Conservation (phyloP, 2,888 invertebrate genomes). For the Andrena bucephala region DNA sequence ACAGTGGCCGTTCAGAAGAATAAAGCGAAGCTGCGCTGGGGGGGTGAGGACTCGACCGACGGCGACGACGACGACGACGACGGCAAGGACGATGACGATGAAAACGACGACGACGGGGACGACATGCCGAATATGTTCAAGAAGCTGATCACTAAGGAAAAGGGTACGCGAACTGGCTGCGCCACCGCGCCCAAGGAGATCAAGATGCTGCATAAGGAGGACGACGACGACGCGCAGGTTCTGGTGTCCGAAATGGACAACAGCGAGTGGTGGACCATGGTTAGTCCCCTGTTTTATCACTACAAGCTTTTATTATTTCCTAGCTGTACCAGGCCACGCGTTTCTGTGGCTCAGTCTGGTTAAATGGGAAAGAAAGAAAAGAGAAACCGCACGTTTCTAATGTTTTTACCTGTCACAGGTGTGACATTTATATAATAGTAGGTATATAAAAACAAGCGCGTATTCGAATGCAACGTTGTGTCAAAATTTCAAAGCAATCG, state of each 20-base stretch:
- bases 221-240: constrained; percentile 71
- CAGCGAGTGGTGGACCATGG: constrained; percentile 83
- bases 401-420: too few relatives aligned
- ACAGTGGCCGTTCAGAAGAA: constrained; percentile 69
- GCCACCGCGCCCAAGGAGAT: constrained; percentile 74
- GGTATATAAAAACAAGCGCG: too few relatives aligned
- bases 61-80: constrained; percentile 53
- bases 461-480: too few relatives aligned
- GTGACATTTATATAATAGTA: too few relatives aligned
- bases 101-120: constrained; percentile 49
- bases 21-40: constrained; percentile 76
- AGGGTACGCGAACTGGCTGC: constrained; percentile 70
- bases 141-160: constrained; percentile 71
- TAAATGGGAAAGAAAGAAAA: too few relatives aligned
- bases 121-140: constrained; percentile 71
- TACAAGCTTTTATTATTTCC: not conserved
- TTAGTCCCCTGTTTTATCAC: constrained; percentile 46
- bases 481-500: too few relatives aligned
- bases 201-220: constrained; percentile 71
- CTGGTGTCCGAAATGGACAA: constrained; percentile 79
- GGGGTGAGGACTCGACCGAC: constrained; percentile 44
- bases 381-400: too few relatives aligned
- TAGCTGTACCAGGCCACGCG: too few relatives aligned
- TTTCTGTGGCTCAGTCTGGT: too few relatives aligned
- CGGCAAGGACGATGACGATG: constrained; percentile 38